Conservation (phyloP, 1,140 invertebrate genomes). For the Bathynomus jamesi region DNA sequence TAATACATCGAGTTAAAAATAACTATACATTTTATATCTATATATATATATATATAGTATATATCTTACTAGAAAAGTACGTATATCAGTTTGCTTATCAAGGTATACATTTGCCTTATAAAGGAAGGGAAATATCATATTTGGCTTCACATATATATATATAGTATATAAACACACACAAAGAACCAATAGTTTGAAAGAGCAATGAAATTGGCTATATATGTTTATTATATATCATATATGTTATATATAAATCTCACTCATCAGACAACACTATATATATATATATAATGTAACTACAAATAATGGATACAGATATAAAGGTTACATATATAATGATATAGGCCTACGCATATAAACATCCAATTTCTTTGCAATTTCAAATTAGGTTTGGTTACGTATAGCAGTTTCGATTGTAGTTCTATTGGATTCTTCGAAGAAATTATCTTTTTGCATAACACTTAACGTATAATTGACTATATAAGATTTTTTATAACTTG, state of each 20-base stretch:
- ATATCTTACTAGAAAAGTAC: conserved; percentile 1
- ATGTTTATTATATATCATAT: neutral
- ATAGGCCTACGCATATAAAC: neutral
- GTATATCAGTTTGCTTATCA: neutral
- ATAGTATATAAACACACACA: neutral
- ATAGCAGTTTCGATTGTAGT: no score
- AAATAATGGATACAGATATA: neutral
- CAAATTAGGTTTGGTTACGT: no score
- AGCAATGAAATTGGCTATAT: neutral
- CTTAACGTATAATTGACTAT: neutral
- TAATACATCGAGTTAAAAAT: no score
- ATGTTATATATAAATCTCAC: neutral
- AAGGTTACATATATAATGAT: neutral
- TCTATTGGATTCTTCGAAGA: no score
- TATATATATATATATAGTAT: neutral
- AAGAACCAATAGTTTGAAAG: neutral
- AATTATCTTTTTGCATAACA: no score
- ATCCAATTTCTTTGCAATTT: no score
- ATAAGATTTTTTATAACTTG: no score
- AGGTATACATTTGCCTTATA: neutral
- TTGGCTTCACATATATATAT: neutral
- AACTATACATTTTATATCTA: neutral
- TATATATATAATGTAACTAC: neutral
- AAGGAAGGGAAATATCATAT: neutral
- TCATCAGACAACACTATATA: neutral